phyloP scores from a whole-genome alignment of 2,797 vertebrate species.

The Phrynocephalus guinanensis region DNA sequence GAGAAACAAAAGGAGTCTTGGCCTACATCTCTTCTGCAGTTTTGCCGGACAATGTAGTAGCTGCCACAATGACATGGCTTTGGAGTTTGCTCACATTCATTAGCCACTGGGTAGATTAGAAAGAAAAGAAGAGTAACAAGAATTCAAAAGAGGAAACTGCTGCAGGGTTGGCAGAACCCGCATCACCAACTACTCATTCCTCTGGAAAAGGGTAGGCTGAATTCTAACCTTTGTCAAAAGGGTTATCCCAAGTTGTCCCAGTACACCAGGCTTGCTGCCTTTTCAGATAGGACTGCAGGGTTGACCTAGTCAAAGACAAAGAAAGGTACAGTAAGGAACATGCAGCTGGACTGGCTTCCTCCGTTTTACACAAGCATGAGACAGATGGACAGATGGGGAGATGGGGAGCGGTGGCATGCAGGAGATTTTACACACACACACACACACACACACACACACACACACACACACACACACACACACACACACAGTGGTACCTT shows the following conservation, averaged over 20 bases:
- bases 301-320: slow-evolving; percentile 81
- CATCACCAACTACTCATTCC: slow-evolving; percentile 17
- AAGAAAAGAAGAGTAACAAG: not conserved
- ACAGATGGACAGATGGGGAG: not conserved
- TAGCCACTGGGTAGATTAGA: not conserved
- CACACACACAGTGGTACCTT: too few relatives aligned
- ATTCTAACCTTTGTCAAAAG: slow-evolving; percentile 88
- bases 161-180: not conserved
- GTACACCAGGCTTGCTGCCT: slow-evolving; percentile 79
- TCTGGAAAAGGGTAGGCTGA: not conserved
- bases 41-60: accelerated
- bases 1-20: not conserved
- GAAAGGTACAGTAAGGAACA: slow-evolving; percentile 18
- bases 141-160: not conserved
- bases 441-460: too few relatives aligned
- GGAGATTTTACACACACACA: too few relatives aligned
- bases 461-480: too few relatives aligned
- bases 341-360: not conserved
- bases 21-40: not conserved
- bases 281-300: slow-evolving; percentile 91
- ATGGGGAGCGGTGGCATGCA: not conserved
- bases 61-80: not conserved
- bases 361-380: not conserved
- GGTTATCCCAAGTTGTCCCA: slow-evolving; percentile 75
- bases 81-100: not conserved